Conservation (phyloP, 1,140 invertebrate genomes). For the Papilio dardanus region DNA sequence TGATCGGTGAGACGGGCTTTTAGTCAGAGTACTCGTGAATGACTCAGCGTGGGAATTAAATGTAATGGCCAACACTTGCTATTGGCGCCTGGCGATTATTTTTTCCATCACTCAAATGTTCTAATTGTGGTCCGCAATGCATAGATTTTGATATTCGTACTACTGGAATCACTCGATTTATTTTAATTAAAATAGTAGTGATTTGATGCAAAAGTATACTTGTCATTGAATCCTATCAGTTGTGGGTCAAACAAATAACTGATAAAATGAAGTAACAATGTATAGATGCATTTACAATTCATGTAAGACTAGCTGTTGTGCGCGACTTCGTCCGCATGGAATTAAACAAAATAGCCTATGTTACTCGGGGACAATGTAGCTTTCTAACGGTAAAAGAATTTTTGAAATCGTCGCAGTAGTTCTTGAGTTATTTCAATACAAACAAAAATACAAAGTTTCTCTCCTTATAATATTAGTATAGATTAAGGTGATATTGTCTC, state of each 20-base stretch:
- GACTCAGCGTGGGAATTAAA: conserved; percentile 6
- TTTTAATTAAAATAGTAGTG: not conserved
- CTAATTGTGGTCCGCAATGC: not conserved
- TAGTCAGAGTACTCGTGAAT: not conserved
- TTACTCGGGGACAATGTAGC: too few species aligned
- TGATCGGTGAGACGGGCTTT: too few species aligned
- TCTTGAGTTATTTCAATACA: too few species aligned
- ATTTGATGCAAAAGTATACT: not conserved
- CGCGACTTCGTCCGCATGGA: too few species aligned
- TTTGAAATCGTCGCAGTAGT: too few species aligned
- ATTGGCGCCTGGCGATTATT: not conserved
- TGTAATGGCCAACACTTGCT: conserved; percentile 7
- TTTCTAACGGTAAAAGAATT: too few species aligned
- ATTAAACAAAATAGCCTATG: too few species aligned
- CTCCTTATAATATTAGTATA: too few species aligned
- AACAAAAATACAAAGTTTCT: too few species aligned
- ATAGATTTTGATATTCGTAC: not conserved
- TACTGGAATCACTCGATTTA: too few species aligned
- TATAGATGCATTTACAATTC: too few species aligned
- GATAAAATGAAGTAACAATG: not conserved
- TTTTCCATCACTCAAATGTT: not conserved
- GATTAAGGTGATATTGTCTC: not conserved
- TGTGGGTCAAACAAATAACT: not conserved
- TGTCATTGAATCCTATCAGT: not conserved
- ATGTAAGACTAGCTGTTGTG: too few species aligned